A percentile compares a stretch with the other conserved stretches of the same genome.
Conservation (phyloP, 2,888 invertebrate genomes). For the Syrphus vitripennis region DNA sequence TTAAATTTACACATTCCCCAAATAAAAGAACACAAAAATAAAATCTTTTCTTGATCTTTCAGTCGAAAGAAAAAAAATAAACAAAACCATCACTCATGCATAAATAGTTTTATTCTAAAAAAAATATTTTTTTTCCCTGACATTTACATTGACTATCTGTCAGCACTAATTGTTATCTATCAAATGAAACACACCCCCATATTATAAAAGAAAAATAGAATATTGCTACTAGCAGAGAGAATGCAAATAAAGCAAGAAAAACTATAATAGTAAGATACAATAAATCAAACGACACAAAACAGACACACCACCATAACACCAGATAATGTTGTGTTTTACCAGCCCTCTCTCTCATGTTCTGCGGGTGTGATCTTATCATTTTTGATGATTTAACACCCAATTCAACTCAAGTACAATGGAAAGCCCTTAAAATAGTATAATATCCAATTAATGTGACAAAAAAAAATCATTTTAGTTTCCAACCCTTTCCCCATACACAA, state of each 20-base stretch:
- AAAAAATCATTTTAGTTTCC: neutral
- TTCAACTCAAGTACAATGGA: neutral
- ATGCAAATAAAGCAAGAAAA: slow-evolving; percentile 19
- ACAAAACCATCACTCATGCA: neutral
- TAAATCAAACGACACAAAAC: slow-evolving; percentile 31
- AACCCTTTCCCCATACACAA: neutral
- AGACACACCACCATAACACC: no score
- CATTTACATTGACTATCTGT: neutral
- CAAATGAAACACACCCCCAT: neutral
- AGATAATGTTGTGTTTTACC: neutral
- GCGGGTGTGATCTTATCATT: slow-evolving; percentile 32
- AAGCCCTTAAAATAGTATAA: neutral
- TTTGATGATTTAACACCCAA: slow-evolving; percentile 29
- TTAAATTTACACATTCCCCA: no score
- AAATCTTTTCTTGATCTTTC: neutral
- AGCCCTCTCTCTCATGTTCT: neutral
- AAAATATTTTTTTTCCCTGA: neutral
- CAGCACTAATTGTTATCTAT: neutral
- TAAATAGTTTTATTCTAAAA: neutral
- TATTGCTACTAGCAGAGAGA: slow-evolving; percentile 7
- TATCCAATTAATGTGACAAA: slow-evolving; percentile 11
- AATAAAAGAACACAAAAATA: neutral
- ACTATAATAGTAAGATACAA: neutral
- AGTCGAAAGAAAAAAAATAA: neutral
- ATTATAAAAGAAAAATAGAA: neutral